phyloP scores from a whole-genome alignment of 2,888 invertebrate genomes.

The Acronicta alni region DNA sequence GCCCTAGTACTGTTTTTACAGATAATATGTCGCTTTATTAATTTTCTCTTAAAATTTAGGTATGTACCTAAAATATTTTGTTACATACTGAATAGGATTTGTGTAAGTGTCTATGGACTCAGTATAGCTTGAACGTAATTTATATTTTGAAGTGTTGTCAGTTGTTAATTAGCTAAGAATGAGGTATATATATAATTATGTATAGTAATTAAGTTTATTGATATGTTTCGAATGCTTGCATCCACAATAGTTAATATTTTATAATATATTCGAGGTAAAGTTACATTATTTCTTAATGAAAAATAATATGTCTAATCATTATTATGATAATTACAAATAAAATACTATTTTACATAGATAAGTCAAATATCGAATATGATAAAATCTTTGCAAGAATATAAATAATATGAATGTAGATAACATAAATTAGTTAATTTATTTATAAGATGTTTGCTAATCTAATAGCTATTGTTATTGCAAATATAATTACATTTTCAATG shows the following conservation, averaged over 20 bases:
- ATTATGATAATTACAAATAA: constrained; percentile 1
- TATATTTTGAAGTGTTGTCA: constrained; percentile 20
- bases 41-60: not conserved
- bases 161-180: not conserved
- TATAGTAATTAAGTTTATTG: constrained; percentile 5
- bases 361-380: not conserved
- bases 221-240: not conserved
- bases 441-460: constrained; percentile 15
- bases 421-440: constrained; percentile 20
- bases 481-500: constrained; percentile 15
- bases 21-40: too few species aligned
- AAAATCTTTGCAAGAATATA: constrained; percentile 2
- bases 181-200: constrained; percentile 8
- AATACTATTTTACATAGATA: constrained; percentile 13
- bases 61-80: not conserved
- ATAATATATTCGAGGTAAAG: constrained; percentile 1
- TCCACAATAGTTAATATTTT: not conserved
- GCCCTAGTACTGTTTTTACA: too few species aligned
- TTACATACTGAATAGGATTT: not conserved
- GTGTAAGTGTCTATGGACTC: constrained; percentile 16
- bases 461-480: constrained; percentile 3
- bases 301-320: constrained; percentile 10
- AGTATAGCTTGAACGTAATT: constrained; percentile 17
- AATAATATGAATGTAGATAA: constrained; percentile 16
- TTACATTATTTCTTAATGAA: constrained; percentile 1